phyloP scores from a whole-genome alignment of 1,140 invertebrate genomes.

The Pseudachorutes palmiensis region DNA sequence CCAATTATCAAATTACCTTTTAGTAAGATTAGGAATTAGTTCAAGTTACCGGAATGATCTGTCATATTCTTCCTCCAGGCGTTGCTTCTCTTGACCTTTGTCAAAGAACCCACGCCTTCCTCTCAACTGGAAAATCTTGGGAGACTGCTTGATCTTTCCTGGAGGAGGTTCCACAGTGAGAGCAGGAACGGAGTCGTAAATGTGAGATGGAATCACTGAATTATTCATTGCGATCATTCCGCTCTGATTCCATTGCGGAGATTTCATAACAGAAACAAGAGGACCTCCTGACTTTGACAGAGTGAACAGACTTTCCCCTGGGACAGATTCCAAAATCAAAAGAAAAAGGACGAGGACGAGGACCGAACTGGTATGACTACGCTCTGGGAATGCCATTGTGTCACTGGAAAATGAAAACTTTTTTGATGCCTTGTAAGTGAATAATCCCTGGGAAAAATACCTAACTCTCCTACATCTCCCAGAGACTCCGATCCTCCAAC shows the following conservation, averaged over 20 bases:
- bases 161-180: no score
- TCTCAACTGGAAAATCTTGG: neutral
- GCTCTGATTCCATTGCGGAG: neutral
- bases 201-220: neutral
- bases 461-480: neutral
- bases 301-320: no score
- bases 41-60: conserved; percentile 4
- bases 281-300: neutral
- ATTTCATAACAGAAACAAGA: neutral
- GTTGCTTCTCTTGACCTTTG: neutral
- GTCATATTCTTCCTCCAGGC: conserved; percentile 2
- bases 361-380: no score
- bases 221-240: neutral
- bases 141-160: no score
- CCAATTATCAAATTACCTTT: neutral
- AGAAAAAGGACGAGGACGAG: no score
- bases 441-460: neutral
- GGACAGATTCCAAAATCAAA: no score
- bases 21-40: neutral
- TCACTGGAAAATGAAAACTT: no score
- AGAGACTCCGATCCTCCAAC: neutral
- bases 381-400: no score
- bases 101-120: conserved; percentile 1
- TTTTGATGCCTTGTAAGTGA: no score
- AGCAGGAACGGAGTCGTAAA: no score